Conservation (phyloP, 2,797 vertebrate species). For the Sandelia bainsii region DNA sequence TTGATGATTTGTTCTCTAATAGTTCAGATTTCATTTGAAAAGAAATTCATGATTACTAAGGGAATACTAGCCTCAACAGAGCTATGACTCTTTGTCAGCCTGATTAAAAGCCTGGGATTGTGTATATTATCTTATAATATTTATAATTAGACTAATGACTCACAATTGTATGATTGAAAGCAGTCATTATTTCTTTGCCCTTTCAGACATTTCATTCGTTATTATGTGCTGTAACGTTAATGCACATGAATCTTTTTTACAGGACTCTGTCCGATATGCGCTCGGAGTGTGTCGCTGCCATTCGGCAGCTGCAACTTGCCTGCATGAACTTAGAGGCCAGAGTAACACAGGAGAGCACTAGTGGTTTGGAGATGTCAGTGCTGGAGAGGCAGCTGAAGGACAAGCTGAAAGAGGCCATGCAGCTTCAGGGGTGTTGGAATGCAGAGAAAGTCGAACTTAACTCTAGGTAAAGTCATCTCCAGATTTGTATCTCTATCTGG, state of each 20-base stretch:
- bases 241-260: slow-evolving; percentile 42
- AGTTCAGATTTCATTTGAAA: too few relatives aligned
- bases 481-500: not conserved
- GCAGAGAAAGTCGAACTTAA: slow-evolving; percentile 86
- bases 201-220: slow-evolving; percentile 10
- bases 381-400: slow-evolving; percentile 84
- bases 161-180: slow-evolving; percentile 35
- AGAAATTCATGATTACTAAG: too few relatives aligned
- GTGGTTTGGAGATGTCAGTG: slow-evolving; percentile 69
- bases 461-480: slow-evolving; percentile 82
- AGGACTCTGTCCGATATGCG: slow-evolving; percentile 87
- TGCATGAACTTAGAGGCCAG: slow-evolving; percentile 83
- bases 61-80: too few relatives aligned
- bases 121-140: too few relatives aligned
- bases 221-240: slow-evolving; percentile 17
- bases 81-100: too few relatives aligned
- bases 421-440: slow-evolving; percentile 86
- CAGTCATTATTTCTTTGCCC: slow-evolving; percentile 12
- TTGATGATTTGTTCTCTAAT: too few relatives aligned
- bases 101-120: too few relatives aligned
- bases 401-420: slow-evolving; percentile 86
- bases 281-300: slow-evolving; percentile 73
- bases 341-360: slow-evolving; percentile 63
- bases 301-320: slow-evolving; percentile 79
- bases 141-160: slow-evolving; percentile 30